These are phyloP conservation scores for Lepidocyrtinus sp. DNA, from an alignment of 2,888 invertebrate genomes.

Conservation along the genomic window DNA sequence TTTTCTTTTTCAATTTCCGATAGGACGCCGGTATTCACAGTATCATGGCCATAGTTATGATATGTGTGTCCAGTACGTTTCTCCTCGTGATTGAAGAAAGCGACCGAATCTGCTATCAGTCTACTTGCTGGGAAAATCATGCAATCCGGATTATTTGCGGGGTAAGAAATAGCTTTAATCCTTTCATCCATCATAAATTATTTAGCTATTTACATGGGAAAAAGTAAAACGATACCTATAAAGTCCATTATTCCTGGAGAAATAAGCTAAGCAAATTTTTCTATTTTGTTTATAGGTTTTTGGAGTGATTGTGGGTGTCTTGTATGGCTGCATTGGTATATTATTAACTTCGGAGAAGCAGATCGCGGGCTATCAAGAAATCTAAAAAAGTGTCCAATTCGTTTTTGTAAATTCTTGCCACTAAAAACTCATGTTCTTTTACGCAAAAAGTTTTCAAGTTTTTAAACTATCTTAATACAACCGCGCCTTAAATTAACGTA, in stretches of 20 bases:
- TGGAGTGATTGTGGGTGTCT: conserved; percentile 53
- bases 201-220: too few species aligned
- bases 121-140: conserved; percentile 47
- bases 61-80: conserved; percentile 48
- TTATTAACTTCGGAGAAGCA: conserved; percentile 47
- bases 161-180: too few species aligned
- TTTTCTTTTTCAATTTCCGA: conserved; percentile 4
- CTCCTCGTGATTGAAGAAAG: conserved; percentile 54
- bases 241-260: neutral
- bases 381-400: too few species aligned
- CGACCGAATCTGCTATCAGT: conserved; percentile 49
- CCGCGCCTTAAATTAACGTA: neutral
- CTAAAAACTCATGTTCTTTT: neutral
- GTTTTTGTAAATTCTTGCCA: neutral
- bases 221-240: neutral
- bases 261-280: conserved; percentile 12
- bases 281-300: conserved; percentile 42
- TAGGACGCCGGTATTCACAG: conserved; percentile 60
- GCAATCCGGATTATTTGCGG: conserved; percentile 50
- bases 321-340: conserved; percentile 59
- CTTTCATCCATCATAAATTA: too few species aligned
- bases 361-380: conserved; percentile 48
- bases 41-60: conserved; percentile 56
- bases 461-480: too few species aligned
- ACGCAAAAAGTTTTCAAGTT: too few species aligned